Evolutionary conservation across 2,113 vertebrate genomes (phyloP).

Genomic region (Stigmatopora nigra): DNA sequence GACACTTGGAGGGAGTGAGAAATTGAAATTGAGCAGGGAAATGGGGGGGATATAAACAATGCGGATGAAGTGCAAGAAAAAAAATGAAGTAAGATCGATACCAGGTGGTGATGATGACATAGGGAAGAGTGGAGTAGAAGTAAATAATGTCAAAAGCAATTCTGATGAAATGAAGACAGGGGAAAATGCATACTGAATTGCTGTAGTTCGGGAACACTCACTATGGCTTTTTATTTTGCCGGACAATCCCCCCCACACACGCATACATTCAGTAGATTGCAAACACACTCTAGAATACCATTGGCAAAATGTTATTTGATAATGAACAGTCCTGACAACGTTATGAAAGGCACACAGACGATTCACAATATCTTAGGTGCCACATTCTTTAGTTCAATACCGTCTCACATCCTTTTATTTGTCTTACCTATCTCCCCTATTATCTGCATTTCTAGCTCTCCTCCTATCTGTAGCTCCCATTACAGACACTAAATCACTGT

Average conservation of each 20-base stretch:
- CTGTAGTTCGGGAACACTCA: slow-evolving; percentile 57
- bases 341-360: not conserved
- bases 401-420: slow-evolving; percentile 28
- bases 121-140: slow-evolving; percentile 2
- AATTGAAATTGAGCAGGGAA: not conserved
- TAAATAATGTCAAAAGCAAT: slow-evolving; percentile 4
- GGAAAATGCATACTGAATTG: slow-evolving; percentile 34
- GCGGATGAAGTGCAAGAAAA: not conserved
- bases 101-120: slow-evolving; percentile 9
- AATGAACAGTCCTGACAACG: no score
- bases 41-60: not conserved
- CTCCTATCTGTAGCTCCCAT: slow-evolving; percentile 7
- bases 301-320: no score
- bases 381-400: slow-evolving; percentile 43
- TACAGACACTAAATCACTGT: slow-evolving; percentile 44
- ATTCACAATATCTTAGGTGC: slow-evolving; percentile 28
- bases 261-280: not conserved
- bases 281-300: no score
- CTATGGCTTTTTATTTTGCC: slow-evolving; percentile 44
- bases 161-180: slow-evolving; percentile 8
- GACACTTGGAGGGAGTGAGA: not conserved
- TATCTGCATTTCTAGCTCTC: slow-evolving; percentile 9
- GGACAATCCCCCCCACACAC: not conserved
- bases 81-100: slow-evolving; percentile 1
- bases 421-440: slow-evolving; percentile 15